Base-by-base conservation (phyloP, 2,888 invertebrate species). In the Drosophila kuntzei region DNA sequence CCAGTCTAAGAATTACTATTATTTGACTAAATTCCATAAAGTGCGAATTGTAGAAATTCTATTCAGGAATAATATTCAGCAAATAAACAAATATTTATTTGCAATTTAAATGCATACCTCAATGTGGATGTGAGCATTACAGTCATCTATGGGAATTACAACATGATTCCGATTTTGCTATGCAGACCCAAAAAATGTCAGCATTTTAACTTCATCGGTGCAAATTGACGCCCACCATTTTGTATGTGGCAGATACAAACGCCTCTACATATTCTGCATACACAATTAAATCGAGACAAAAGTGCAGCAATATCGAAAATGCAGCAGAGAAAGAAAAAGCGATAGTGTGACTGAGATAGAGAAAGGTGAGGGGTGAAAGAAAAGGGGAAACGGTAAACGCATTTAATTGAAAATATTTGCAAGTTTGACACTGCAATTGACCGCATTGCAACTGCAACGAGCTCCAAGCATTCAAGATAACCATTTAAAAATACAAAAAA, bases 341-440 rank as follows among this genome's bases (percentile, higher is more conserved):
- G 34, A 11, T 14, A 12, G 9, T n/a, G 60, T 32, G 49, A 25
- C 11, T 16, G 39, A 18, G 36, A 36, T 43, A 9, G 61, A 34
- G 57, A 36, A 51, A 0, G 22, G n/a, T n/a, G n/a, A 22, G 29
- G 3, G 34, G 11, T 36, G 55, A 29, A 39, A 12, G 36, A 0
- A 37, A 43, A 22, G 58, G 39, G 41, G 20, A 20, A 39, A 50
- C 20, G 69, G 63, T 62, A 74, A 74, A 73, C 46, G 71, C 69
- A 74, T 83, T 83, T 84, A 83, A 87, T 83, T 83, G 87, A 83
- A 87, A 83, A 81, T 87, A 84, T 84, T 83, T 87, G 63, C 74
- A 70, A 79, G 74, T 81, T 84, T 81, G 83, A 76, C 81, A 83
- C 81, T 79, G 81, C 79, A 49, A 79, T 67, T 79, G 81, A 83